Conservation (phyloP, 2,888 invertebrate species). For the Folsomia manolachei region DNA sequence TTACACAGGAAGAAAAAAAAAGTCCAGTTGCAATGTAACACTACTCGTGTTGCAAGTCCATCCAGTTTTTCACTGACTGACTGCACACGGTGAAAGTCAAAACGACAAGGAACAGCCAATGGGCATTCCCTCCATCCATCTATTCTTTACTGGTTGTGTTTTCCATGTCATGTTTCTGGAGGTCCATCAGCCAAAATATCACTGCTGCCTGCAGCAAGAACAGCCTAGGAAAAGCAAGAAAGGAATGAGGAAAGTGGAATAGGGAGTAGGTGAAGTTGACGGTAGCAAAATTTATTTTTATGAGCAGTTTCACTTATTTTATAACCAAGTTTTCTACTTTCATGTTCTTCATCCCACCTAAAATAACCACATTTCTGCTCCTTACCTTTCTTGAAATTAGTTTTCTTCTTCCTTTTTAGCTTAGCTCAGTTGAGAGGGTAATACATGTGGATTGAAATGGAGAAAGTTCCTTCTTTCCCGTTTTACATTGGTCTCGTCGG, state of each 20-base stretch:
- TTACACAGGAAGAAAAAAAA: neutral
- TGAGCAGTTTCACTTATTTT: slow-evolving; percentile 41
- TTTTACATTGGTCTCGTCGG: no score
- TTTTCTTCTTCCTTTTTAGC: neutral
- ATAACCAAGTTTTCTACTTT: slow-evolving; percentile 33
- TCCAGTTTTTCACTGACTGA: no score
- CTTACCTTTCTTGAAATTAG: slow-evolving; percentile 16
- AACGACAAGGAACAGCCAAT: no score
- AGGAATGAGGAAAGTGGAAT: neutral
- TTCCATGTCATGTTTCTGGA: no score
- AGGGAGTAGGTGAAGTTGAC: slow-evolving; percentile 19
- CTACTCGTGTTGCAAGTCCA: no score
- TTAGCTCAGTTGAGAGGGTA: no score
- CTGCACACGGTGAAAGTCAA: no score
- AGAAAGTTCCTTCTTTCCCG: neutral
- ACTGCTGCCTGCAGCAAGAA: slow-evolving; percentile 7
- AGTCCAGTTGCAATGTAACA: no score
- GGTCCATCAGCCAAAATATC: no score
- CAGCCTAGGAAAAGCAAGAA: no score
- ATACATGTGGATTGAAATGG: neutral
- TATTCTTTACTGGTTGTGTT: no score
- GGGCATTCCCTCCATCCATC: no score
- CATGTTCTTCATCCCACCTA: slow-evolving; percentile 11
- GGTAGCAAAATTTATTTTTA: slow-evolving; percentile 35
- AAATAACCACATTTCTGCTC: slow-evolving; percentile 15